Evolutionary conservation across 2,797 vertebrate genomes (phyloP).

Genomic region (Xyrichtys novacula): DNA sequence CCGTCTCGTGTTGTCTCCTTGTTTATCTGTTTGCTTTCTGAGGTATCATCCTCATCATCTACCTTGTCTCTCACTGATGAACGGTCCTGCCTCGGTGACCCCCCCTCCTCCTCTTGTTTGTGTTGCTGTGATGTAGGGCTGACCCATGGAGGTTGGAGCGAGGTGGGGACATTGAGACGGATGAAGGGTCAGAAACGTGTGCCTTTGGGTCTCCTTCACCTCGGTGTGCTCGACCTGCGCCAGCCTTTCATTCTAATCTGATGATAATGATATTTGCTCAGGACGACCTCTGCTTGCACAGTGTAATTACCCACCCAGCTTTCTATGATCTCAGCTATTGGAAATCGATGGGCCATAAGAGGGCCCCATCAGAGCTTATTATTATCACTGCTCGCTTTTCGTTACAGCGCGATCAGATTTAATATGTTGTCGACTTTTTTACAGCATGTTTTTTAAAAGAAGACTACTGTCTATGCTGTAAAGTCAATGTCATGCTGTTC

Average conservation of each 20-base stretch:
- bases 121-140: slow-evolving; percentile 71
- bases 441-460: slow-evolving; percentile 50
- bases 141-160: slow-evolving; percentile 58
- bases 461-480: slow-evolving; percentile 18
- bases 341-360: slow-evolving; percentile 86
- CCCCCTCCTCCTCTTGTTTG: slow-evolving; percentile 44
- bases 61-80: slow-evolving; percentile 74
- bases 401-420: slow-evolving; percentile 77
- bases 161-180: slow-evolving; percentile 72
- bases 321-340: slow-evolving; percentile 84
- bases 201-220: slow-evolving; percentile 77
- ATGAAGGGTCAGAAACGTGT: slow-evolving; percentile 70
- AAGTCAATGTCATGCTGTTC: background rate
- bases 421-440: slow-evolving; percentile 72
- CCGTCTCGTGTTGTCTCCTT: slow-evolving; percentile 17
- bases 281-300: slow-evolving; percentile 84
- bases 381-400: slow-evolving; percentile 81
- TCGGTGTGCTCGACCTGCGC: slow-evolving; percentile 49
- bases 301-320: slow-evolving; percentile 84
- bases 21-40: slow-evolving; percentile 59
- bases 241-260: slow-evolving; percentile 85
- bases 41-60: slow-evolving; percentile 66
- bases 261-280: slow-evolving; percentile 87
- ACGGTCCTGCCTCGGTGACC: slow-evolving; percentile 56
- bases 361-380: slow-evolving; percentile 82